phyloP scores from a whole-genome alignment of 2,113 vertebrate genomes.

The Prolemur simus region DNA sequence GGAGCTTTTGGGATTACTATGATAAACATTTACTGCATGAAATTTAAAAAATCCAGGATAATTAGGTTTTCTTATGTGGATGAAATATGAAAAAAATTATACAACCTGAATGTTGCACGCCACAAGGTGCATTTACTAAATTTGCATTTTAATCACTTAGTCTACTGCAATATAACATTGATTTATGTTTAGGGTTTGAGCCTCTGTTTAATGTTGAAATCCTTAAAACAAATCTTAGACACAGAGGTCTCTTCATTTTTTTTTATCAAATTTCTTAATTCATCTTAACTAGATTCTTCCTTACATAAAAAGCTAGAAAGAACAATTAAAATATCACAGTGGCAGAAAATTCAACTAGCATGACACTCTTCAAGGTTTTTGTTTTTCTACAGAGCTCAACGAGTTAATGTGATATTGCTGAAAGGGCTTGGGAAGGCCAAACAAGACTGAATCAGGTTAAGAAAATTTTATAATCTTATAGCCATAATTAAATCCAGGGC shows the following conservation, averaged over 20 bases:
- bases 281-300: slow-evolving; percentile 42
- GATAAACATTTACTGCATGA: slow-evolving; percentile 50
- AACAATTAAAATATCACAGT: slow-evolving; percentile 33
- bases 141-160: slow-evolving; percentile 52
- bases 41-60: slow-evolving; percentile 54
- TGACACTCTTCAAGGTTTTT: background rate
- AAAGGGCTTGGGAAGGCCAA: background rate
- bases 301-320: slow-evolving; percentile 17
- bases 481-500: slow-evolving; percentile 7
- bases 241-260: slow-evolving; percentile 12
- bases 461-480: background rate
- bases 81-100: slow-evolving; percentile 57
- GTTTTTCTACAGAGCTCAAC: background rate
- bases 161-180: slow-evolving; percentile 28
- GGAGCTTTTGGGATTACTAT: slow-evolving; percentile 55
- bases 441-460: background rate
- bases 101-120: background rate
- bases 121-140: slow-evolving; percentile 27
- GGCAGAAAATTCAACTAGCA: background rate
- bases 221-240: slow-evolving; percentile 39
- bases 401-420: background rate
- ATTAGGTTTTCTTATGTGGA: slow-evolving; percentile 61
- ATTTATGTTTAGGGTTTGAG: slow-evolving; percentile 35
- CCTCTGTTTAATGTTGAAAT: slow-evolving; percentile 58
- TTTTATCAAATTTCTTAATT: slow-evolving; percentile 30